Evolutionary conservation across 1,140 invertebrate species (phyloP).

Genomic region (Drosophila lini): DNA sequence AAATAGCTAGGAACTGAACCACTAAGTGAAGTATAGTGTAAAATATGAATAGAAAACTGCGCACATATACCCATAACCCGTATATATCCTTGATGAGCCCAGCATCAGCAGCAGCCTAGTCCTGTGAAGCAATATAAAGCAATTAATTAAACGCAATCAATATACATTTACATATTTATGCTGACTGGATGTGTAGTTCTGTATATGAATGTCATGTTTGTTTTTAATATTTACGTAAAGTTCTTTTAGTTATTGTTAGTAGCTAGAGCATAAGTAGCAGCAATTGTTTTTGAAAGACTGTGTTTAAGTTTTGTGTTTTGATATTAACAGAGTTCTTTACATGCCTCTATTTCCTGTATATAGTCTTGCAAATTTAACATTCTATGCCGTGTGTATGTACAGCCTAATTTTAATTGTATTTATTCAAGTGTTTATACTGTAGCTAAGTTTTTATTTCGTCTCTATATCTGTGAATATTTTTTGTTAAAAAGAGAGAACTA

Average conservation of each 20-base stretch:
- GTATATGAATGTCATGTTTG: slow-evolving; percentile 43
- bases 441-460: slow-evolving; percentile 41
- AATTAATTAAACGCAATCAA: slow-evolving; percentile 21
- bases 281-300: slow-evolving; percentile 83
- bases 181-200: slow-evolving; percentile 39
- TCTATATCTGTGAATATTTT: slow-evolving; percentile 67
- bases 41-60: slow-evolving; percentile 16
- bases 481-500: slow-evolving; percentile 55
- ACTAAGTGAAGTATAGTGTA: slow-evolving; percentile 50
- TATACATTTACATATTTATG: slow-evolving; percentile 24
- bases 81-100: slow-evolving; percentile 25
- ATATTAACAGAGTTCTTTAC: slow-evolving; percentile 38
- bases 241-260: slow-evolving; percentile 58
- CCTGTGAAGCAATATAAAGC: slow-evolving; percentile 46
- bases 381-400: slow-evolving; percentile 16
- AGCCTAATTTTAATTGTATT: slow-evolving; percentile 45
- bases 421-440: slow-evolving; percentile 61
- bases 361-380: slow-evolving; percentile 13
- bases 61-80: not conserved
- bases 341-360: slow-evolving; percentile 22
- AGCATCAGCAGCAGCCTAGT: slow-evolving; percentile 46
- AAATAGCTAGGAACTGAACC: slow-evolving; percentile 47
- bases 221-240: slow-evolving; percentile 42
- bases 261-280: slow-evolving; percentile 63
- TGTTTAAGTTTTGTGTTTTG: slow-evolving; percentile 79